Conservation (phyloP, 1,140 invertebrate species). For the Plectrocnemia conspersa region DNA sequence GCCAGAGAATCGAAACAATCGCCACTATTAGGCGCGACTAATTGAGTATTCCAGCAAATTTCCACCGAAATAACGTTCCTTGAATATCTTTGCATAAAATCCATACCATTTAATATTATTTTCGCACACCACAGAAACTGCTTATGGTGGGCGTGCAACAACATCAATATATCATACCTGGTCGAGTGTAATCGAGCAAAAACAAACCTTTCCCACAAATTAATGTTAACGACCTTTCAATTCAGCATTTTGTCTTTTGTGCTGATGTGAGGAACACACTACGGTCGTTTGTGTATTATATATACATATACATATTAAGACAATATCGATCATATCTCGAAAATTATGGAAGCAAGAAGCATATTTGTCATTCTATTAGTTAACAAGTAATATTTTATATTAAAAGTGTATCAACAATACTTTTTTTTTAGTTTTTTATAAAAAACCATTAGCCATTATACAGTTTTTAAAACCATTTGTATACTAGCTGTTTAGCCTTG, state of each 20-base stretch:
- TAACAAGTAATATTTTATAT: no score
- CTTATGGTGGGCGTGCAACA: neutral
- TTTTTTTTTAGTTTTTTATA: no score
- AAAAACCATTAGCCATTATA: no score
- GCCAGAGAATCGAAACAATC: neutral
- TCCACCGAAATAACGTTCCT: neutral
- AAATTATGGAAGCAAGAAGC: no score
- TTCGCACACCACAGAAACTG: neutral
- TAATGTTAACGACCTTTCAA: neutral
- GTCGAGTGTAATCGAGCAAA: neutral
- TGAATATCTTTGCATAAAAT: neutral
- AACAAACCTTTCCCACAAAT: neutral
- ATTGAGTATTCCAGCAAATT: slow-evolving; percentile 16
- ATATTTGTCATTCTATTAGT: no score
- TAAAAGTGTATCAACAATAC: no score
- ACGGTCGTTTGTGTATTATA: no score
- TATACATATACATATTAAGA: no score
- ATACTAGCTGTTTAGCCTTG: no score
- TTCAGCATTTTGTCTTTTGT: neutral
- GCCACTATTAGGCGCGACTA: neutral
- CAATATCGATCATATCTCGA: no score
- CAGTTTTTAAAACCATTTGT: no score
- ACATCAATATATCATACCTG: neutral
- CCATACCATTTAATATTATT: neutral
- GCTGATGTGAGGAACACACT: no score